Percentiles rank a stretch among this genome's conserved stretches.
These are phyloP conservation scores for Campopleginae sp. DNA, from an alignment of 2,888 invertebrate species.

Conservation along the genomic window DNA sequence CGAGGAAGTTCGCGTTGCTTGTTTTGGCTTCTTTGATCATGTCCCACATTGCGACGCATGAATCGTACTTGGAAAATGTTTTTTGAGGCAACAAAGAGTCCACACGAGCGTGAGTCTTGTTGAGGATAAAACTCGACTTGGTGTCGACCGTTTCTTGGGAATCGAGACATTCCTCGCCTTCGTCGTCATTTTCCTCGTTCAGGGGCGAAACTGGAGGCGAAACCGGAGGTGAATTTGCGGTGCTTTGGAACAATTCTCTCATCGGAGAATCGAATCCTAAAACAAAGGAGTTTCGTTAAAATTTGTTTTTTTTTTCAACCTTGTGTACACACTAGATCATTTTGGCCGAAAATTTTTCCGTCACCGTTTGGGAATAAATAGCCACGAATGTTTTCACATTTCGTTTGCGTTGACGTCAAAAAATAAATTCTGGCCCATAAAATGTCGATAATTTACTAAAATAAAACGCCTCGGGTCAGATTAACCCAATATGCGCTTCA, in stretches of 20 bases:
- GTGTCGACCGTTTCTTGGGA: conserved; percentile 79
- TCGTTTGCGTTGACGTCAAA: too few species aligned
- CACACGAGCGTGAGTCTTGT: conserved; percentile 77
- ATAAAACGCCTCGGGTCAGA: neutral
- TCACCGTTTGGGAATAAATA: neutral
- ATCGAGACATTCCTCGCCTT: conserved; percentile 78
- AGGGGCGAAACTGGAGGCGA: conserved; percentile 77
- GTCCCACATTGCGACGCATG: conserved; percentile 83
- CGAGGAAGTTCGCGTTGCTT: conserved; percentile 86
- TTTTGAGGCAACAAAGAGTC: conserved; percentile 66
- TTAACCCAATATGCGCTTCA: too few species aligned
- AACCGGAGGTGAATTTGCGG: conserved; percentile 79
- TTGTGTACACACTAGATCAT: too few species aligned
- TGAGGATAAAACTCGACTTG: conserved; percentile 79
- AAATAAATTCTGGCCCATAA: too few species aligned
- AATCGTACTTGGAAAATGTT: conserved; percentile 55
- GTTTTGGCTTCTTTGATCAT: conserved; percentile 87
- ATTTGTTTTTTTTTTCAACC: neutral
- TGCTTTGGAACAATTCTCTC: conserved; percentile 80
- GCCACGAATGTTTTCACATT: too few species aligned
- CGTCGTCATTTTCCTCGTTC: conserved; percentile 73
- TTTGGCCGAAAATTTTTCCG: too few species aligned
- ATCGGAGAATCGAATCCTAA: conserved; percentile 76
- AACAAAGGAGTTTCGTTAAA: neutral
- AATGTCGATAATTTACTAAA: too few species aligned